Conservation (phyloP, 2,888 invertebrate species). For the Himalopsyche tibetana region DNA sequence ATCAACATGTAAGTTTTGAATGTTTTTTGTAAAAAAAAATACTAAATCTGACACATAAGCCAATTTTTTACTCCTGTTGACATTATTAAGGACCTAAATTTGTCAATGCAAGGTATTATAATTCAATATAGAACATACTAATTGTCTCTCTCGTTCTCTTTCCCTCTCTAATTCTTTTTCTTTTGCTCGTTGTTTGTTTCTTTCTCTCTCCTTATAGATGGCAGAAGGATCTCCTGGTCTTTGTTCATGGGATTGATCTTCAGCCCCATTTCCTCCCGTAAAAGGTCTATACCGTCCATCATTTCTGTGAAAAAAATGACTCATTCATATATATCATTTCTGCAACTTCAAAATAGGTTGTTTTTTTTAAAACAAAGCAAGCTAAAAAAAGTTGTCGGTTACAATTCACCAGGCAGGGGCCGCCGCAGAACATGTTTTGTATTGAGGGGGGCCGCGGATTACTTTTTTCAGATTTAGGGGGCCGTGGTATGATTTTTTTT, state of each 20-base stretch:
- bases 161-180: conserved; percentile 60
- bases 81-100: not conserved
- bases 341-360: no score
- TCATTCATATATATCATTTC: not conserved
- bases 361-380: no score
- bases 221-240: conserved; percentile 72
- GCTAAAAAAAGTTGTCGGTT: no score
- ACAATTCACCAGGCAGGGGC: no score
- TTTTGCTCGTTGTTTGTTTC: conserved; percentile 55
- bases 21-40: no score
- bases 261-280: conserved; percentile 72
- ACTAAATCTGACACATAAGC: no score
- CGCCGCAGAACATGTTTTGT: no score
- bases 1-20: no score
- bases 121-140: not conserved
- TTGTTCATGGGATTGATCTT: conserved; percentile 82
- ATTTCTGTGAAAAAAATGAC: conserved; percentile 69
- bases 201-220: conserved; percentile 59
- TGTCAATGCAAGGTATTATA: not conserved
- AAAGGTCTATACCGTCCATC: conserved; percentile 75
- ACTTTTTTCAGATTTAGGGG: no score
- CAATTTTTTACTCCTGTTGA: no score
- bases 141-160: conserved; percentile 58
- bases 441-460: no score
- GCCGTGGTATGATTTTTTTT: no score